phyloP scores from a whole-genome alignment of 2,888 invertebrate species.

The Drosophila paucipuncta region DNA sequence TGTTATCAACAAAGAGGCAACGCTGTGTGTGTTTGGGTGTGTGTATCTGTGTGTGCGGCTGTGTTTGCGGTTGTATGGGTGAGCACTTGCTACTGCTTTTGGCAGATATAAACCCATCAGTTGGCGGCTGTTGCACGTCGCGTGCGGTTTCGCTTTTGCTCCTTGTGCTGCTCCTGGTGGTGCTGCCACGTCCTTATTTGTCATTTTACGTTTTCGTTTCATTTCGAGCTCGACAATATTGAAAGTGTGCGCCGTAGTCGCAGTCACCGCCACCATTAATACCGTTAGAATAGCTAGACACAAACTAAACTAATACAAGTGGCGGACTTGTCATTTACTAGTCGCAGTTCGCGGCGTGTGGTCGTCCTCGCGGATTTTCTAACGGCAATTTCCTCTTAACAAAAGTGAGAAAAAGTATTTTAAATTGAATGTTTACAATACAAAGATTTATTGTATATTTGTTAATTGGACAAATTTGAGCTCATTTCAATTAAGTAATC shows the following conservation, averaged over 20 bases:
- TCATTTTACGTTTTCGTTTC: conserved; percentile 9
- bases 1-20: conserved; percentile 67
- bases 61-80: conserved; percentile 40
- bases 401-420: conserved; percentile 7
- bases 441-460: not conserved
- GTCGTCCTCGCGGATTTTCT: conserved; percentile 49
- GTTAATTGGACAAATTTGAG: not conserved
- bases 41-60: conserved; percentile 33
- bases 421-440: not conserved
- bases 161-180: conserved; percentile 15
- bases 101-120: conserved; percentile 75
- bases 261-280: conserved; percentile 18
- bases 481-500: not conserved
- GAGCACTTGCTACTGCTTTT: conserved; percentile 31
- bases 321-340: conserved; percentile 56
- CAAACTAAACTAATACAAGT: conserved; percentile 39
- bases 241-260: conserved; percentile 54
- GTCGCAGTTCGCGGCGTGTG: conserved; percentile 53
- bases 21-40: conserved; percentile 17
- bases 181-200: conserved; percentile 5
- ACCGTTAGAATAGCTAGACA: conserved; percentile 41
- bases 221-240: conserved; percentile 43
- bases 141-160: conserved; percentile 68
- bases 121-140: conserved; percentile 80
- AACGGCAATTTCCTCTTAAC: too few relatives aligned